Percentiles rank a stretch among this genome's conserved stretches.
These are phyloP conservation scores for Phthorimaea operculella DNA, from an alignment of 1,140 invertebrate genomes.

Conservation along the genomic window DNA sequence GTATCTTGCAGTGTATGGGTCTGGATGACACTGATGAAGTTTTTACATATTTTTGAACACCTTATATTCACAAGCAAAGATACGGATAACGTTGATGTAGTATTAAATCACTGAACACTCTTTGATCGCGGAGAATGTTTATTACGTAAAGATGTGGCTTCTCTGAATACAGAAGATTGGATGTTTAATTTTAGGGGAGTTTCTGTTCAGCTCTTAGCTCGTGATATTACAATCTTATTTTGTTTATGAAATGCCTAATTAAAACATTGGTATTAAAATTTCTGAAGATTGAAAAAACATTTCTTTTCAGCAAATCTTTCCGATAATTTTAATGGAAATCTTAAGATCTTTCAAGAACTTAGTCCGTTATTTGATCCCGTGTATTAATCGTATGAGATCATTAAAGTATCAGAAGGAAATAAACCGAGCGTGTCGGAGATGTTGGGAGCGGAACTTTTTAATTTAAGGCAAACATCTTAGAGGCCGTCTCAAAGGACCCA, in stretches of 20 bases:
- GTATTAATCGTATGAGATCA: conserved; percentile 42
- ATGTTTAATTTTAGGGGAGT: too few relatives aligned
- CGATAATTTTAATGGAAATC: too few relatives aligned
- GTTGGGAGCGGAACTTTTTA: conserved; percentile 48
- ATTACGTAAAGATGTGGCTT: conserved; percentile 4
- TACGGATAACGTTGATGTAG: background rate
- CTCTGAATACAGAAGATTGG: background rate
- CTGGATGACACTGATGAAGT: too few relatives aligned
- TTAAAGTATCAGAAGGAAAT: conserved; percentile 35
- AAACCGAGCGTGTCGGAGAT: conserved; percentile 27
- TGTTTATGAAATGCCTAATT: too few relatives aligned
- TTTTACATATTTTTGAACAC: too few relatives aligned
- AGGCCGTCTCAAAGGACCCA: conserved; percentile 42
- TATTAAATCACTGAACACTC: background rate
- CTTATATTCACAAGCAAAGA: background rate
- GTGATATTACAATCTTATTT: too few relatives aligned
- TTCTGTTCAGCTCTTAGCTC: too few relatives aligned
- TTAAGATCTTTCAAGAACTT: too few relatives aligned
- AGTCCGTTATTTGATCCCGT: background rate
- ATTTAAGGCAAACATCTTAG: conserved; percentile 51
- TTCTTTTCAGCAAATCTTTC: too few relatives aligned
- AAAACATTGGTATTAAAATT: too few relatives aligned
- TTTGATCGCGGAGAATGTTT: background rate
- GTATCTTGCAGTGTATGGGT: too few relatives aligned
- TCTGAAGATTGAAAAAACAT: too few relatives aligned